Conservation (phyloP, 2,888 invertebrate genomes). For the Heliconius hortense region DNA sequence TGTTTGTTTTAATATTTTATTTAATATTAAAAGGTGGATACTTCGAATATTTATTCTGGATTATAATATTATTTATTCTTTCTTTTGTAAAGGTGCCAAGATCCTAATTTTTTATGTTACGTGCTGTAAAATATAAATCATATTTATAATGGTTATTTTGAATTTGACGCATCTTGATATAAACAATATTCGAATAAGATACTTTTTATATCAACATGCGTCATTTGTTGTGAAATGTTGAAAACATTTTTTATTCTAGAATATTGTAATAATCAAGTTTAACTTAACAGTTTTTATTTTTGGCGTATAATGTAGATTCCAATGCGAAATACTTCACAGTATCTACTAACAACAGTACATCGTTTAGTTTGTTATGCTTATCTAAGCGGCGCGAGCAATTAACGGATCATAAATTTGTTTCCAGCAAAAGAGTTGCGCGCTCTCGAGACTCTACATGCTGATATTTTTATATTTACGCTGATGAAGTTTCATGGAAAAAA, state of each 20-base stretch:
- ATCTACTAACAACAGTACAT: conserved; percentile 34
- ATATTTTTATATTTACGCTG: conserved; percentile 44
- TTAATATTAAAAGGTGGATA: not conserved
- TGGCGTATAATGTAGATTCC: conserved; percentile 1
- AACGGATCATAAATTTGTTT: conserved; percentile 69
- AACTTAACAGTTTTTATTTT: conserved; percentile 9
- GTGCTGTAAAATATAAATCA: not conserved
- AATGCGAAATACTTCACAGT: conserved; percentile 31
- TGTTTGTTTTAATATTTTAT: not conserved
- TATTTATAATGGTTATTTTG: not conserved
- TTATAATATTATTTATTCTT: too few species aligned
- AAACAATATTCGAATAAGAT: not conserved
- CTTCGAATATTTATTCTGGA: not conserved
- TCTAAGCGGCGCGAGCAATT: conserved; percentile 72
- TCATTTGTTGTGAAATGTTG: too few species aligned
- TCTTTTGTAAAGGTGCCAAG: not conserved
- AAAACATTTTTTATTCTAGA: not conserved
- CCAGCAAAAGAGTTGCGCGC: conserved; percentile 56
- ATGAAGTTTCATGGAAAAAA: conserved; percentile 18
- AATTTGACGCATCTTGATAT: too few species aligned
- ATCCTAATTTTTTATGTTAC: not conserved
- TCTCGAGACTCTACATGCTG: conserved; percentile 50
- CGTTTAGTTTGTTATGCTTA: conserved; percentile 63
- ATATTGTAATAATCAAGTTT: not conserved
- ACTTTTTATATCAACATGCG: not conserved